Evolutionary conservation across 2,888 invertebrate species (phyloP), one percentile per base, ranked within the genome.

Genomic region (Halictus quadricinctus): DNA sequence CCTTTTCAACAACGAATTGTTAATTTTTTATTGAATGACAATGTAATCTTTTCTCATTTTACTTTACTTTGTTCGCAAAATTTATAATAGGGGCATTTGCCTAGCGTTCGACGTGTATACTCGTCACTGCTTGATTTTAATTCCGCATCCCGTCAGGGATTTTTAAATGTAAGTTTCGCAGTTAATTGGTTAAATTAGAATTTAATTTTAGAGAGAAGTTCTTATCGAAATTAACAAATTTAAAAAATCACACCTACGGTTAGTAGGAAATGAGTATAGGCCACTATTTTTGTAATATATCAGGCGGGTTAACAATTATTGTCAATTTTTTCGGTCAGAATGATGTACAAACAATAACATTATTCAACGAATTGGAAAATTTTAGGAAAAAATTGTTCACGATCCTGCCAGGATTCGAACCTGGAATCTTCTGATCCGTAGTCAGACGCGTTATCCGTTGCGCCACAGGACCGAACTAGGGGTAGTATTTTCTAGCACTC

Each of bases 361-460:
- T n/a, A 0, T 21, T n/a, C 12, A 7, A 25, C 12, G 0, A 12
- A 25, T 18, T 13, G 1, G 50, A 73, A 60, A 36, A 72, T 58
- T 58, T 36, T n/a, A 12, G 60, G 83, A 86, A 87, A 87, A 72
- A 81, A 48, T 58, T n/a, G 18, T 7, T 18, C 4, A 50, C 93
- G 93, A 93, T 92, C 92, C 93, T 93, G 93, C 92, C 92, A 92
- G 92, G 93, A 92, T 92, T 91, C 92, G 91, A 92, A 92, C 91
- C 92, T 91, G 91, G 92, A 93, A 92, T 91, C 90, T 92, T 92
- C 91, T 92, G 91, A 92, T 92, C 91, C 91, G 92, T 92, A 92
- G 92, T 92, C 92, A 91, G 91, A 92, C 92, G 91, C 92, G 91
- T 92, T 92, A 91, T 91, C 91, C 92, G 89, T 91, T 91, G 92